phyloP scores from a whole-genome alignment of 2,888 invertebrate species.

The Coenonympha glycerion region DNA sequence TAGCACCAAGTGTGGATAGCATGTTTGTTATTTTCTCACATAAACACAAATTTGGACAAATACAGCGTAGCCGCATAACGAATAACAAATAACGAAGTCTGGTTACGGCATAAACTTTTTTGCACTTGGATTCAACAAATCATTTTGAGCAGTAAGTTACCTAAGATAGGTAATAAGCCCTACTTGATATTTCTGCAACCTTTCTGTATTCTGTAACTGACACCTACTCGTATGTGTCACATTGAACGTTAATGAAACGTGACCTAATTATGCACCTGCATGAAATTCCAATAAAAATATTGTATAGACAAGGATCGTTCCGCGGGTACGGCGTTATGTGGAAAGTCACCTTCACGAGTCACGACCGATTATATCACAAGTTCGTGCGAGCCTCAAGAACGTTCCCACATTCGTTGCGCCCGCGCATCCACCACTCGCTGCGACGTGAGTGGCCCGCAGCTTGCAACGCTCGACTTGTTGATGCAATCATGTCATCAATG shows the following conservation, averaged over 20 bases:
- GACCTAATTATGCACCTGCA: too few relatives aligned
- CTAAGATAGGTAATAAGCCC: too few relatives aligned
- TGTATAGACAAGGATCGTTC: background rate
- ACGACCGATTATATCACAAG: constrained; percentile 24
- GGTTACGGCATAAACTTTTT: too few relatives aligned
- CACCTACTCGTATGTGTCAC: background rate
- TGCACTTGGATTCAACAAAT: too few relatives aligned
- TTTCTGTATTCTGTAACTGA: background rate
- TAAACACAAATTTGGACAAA: too few relatives aligned
- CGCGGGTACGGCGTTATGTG: constrained; percentile 18
- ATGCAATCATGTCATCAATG: constrained; percentile 14
- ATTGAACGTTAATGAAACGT: too few relatives aligned
- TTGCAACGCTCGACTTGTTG: constrained; percentile 12
- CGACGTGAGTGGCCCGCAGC: constrained; percentile 14
- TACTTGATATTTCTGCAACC: too few relatives aligned
- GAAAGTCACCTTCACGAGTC: constrained; percentile 27
- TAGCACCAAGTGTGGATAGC: too few relatives aligned
- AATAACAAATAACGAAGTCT: too few relatives aligned
- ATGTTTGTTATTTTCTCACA: too few relatives aligned
- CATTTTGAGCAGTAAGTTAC: too few relatives aligned
- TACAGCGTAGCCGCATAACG: too few relatives aligned
- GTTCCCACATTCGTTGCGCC: constrained; percentile 19
- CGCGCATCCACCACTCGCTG: constrained; percentile 3
- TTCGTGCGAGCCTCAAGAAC: constrained; percentile 19
- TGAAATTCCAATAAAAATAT: background rate